Evolutionary conservation across 2,797 vertebrate species (phyloP).

Genomic region (Aphelocoma californica): DNA sequence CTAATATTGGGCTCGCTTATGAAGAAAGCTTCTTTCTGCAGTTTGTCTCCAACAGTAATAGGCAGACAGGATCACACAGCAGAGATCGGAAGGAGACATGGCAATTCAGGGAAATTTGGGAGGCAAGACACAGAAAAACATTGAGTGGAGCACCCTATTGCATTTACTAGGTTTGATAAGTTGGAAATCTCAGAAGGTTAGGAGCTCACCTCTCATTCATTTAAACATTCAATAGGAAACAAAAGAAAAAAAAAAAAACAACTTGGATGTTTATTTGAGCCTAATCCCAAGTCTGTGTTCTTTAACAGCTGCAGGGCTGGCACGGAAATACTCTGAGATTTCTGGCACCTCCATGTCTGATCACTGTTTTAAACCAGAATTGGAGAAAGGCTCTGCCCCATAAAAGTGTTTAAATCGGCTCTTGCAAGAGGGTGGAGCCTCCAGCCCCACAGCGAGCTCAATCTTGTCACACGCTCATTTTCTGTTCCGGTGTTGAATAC

Average conservation of each 20-base stretch:
- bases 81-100: neutral
- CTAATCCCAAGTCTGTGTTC: constrained; percentile 13
- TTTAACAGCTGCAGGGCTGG: constrained; percentile 52
- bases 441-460: neutral
- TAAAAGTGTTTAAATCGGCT: constrained; percentile 13
- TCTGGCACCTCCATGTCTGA: constrained; percentile 48
- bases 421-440: neutral
- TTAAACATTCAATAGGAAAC: neutral
- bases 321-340: constrained; percentile 23
- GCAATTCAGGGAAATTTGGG: neutral
- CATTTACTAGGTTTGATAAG: neutral
- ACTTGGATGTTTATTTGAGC: constrained; percentile 24
- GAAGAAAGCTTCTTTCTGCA: constrained; percentile 69
- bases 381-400: neutral
- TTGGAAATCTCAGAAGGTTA: neutral
- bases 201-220: constrained; percentile 52
- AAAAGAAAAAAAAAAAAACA: neutral
- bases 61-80: neutral
- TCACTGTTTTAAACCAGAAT: neutral
- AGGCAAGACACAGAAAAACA: neutral
- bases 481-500: neutral
- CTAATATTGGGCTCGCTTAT: constrained; percentile 76
- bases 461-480: neutral
- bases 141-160: neutral
- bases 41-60: constrained; percentile 58